Conservation (phyloP, 2,113 vertebrate genomes). For the Leptosomus discolor region DNA sequence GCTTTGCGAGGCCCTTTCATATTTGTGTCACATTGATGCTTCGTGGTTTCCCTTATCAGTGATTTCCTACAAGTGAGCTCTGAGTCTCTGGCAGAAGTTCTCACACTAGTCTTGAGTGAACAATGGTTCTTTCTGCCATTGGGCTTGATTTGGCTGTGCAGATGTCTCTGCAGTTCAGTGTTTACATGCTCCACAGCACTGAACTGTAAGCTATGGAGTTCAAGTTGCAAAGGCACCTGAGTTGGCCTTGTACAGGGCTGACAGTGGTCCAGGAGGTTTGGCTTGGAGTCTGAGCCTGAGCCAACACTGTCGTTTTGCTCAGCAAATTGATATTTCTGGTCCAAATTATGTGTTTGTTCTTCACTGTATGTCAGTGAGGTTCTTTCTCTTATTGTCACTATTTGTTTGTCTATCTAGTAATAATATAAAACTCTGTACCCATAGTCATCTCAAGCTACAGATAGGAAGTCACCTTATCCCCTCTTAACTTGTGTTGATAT, state of each 20-base stretch:
- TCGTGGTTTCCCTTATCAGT: background rate
- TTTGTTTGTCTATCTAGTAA: background rate
- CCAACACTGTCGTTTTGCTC: background rate
- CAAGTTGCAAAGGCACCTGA: background rate
- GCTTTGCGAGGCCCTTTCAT: background rate
- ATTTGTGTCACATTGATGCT: background rate
- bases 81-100: background rate
- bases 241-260: background rate
- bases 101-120: background rate
- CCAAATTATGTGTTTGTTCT: background rate
- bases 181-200: background rate
- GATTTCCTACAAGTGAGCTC: background rate
- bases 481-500: background rate
- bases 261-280: background rate
- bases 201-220: background rate
- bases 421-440: background rate
- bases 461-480: background rate
- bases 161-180: background rate
- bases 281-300: background rate
- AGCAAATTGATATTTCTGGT: background rate
- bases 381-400: background rate
- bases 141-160: background rate
- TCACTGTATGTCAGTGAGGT: background rate
- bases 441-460: background rate
- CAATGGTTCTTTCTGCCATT: background rate